A percentile compares a stretch with the other conserved stretches of the same genome.
phyloP scores from a whole-genome alignment of 2,113 vertebrate genomes.

The Chamaetylas fuelleborni region DNA sequence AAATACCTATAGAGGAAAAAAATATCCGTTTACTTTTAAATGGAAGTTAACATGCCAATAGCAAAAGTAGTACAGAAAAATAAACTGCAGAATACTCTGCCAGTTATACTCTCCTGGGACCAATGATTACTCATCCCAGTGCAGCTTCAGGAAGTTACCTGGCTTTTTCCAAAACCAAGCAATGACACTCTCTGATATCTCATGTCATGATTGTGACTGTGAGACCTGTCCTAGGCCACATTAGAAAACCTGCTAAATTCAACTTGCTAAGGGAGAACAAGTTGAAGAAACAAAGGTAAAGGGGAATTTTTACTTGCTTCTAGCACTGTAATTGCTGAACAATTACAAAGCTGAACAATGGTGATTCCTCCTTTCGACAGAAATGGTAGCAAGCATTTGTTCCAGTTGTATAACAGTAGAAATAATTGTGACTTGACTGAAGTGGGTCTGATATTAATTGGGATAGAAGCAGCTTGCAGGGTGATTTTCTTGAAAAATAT shows the following conservation, averaged over 20 bases:
- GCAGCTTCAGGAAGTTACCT: background rate
- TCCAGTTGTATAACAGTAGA: background rate
- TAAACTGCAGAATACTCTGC: background rate
- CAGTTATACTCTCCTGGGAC: background rate
- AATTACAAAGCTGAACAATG: background rate
- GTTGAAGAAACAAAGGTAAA: background rate
- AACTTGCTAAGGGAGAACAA: background rate
- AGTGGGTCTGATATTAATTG: constrained; percentile 25
- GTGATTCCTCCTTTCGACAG: background rate
- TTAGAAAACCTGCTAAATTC: background rate
- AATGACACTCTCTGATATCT: background rate
- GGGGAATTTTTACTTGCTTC: background rate
- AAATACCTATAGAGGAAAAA: background rate
- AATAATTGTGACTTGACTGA: constrained; percentile 5
- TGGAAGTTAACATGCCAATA: background rate
- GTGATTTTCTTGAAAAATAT: constrained; percentile 9
- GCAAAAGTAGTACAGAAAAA: background rate
- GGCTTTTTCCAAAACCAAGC: background rate
- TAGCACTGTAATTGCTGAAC: background rate
- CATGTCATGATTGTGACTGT: background rate
- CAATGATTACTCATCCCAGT: background rate
- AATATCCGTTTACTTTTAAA: background rate
- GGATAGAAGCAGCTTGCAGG: background rate
- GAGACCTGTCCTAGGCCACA: background rate
- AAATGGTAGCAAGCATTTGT: background rate